Evolutionary conservation across 2,797 vertebrate species (phyloP).

Genomic region (Diceros bicornis): DNA sequence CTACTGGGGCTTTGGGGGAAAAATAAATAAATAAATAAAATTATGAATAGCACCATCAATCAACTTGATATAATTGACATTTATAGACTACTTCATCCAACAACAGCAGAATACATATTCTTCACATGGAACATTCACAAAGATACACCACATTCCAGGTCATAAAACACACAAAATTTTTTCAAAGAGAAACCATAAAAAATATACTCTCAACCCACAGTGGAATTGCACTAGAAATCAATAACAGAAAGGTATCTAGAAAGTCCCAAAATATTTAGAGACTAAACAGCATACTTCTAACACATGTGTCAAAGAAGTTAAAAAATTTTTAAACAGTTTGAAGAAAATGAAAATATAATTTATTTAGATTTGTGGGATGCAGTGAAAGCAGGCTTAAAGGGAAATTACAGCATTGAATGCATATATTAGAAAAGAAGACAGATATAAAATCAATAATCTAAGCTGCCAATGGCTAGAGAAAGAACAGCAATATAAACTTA

Average conservation of each 20-base stretch:
- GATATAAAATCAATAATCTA: background rate
- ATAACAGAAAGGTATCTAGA: background rate
- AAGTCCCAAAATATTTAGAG: background rate
- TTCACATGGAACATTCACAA: background rate
- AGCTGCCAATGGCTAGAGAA: background rate
- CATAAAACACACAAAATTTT: background rate
- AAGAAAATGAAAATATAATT: background rate
- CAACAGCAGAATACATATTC: background rate
- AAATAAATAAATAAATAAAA: too few relatives aligned
- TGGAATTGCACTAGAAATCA: background rate
- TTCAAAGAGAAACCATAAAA: background rate
- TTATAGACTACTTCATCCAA: background rate
- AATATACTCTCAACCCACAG: background rate
- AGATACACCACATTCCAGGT: background rate
- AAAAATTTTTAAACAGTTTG: background rate
- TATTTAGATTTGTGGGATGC: background rate
- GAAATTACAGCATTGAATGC: background rate
- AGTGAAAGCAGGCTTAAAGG: background rate
- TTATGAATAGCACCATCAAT: conserved; percentile 16
- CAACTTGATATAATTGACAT: conserved; percentile 12
- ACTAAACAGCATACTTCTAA: background rate
- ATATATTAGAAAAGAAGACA: background rate
- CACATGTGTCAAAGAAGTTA: background rate
- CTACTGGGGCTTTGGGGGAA: too few relatives aligned
- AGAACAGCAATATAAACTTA: background rate